phyloP scores from a whole-genome alignment of 2,113 vertebrate species.

The Galeopterus variegatus region DNA sequence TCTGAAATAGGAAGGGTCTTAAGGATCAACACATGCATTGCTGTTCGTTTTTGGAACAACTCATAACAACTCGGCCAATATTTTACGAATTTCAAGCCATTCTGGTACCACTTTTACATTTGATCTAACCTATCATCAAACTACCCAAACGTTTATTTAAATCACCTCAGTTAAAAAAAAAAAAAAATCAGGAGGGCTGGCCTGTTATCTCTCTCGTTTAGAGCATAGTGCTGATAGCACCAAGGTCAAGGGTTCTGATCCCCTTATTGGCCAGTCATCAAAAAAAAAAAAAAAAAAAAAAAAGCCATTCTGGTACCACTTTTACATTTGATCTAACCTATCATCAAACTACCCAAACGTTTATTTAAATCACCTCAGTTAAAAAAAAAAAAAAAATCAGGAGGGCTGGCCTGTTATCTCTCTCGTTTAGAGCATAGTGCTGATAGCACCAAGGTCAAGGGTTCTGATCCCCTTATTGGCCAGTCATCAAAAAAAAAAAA shows the following conservation, averaged over 20 bases:
- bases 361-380: not conserved
- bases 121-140: not conserved
- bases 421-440: too few species aligned
- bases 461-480: too few species aligned
- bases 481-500: too few species aligned
- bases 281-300: not conserved
- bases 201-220: too few species aligned
- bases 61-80: not conserved
- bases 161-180: not conserved
- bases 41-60: not conserved
- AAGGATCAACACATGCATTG: not conserved
- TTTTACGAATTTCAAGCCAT: conserved; percentile 35
- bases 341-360: not conserved
- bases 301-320: not conserved
- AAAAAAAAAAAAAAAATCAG: not conserved
- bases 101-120: not conserved
- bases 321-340: not conserved
- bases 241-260: too few species aligned
- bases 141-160: not conserved
- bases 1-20: not conserved
- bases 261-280: too few species aligned
- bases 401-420: too few species aligned
- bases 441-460: too few species aligned
- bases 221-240: too few species aligned
- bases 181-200: too few species aligned